Evolutionary conservation across 2,888 invertebrate genomes (phyloP), one percentile per base, ranked within the genome.

Genomic region (Monoplex corrugatus): DNA sequence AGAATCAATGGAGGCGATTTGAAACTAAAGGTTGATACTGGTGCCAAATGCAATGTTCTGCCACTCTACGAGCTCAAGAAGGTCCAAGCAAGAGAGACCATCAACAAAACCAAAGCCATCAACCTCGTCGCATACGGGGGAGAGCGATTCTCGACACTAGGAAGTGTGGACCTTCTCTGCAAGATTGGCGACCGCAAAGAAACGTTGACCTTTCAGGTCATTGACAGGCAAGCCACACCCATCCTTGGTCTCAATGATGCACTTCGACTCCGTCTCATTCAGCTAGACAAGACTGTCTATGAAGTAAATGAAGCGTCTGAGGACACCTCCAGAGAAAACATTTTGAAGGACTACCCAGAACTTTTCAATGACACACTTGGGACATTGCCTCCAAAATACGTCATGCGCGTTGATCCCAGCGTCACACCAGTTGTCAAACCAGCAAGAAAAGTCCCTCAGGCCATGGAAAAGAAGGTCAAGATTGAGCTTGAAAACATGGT

Each of bases 351-450:
- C 35, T 88, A 78, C 8, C n/a, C 88, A 13, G 88, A 86, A 32
- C 89, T 91, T 5, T 82, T 82, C 10, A 16, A 82, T 72, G 90
- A 90, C 43, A 38, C 23, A 23, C 87, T 91, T 63, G 89, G 90
- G 23, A 85, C 84, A n/a, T 83, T 90, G n/a, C 43, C 43, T 19
- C n/a, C 82, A 23, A 57, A 16, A 32, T 86, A 89, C 8, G 87
- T 85, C 43, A 38, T 91, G 43, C 13, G 63, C 2, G 23, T 89
- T 1, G 44, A 87, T 10, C 45, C 43, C 5, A 45, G 43, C 35
- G 84, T 88, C 45, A n/a, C 45, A 13, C 90, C 91, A 72, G 78
- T 87, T 43, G 57, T 90, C 32, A 57, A 91, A 78, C 87, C 89
- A 68, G 89, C 90, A 45, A n/a, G 91, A 28, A 90, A 90, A 57